Percentiles rank a stretch among this genome's conserved stretches.
These are phyloP conservation scores for Anomalospiza imberbis DNA, from an alignment of 2,797 vertebrate species.

Conservation along the genomic window DNA sequence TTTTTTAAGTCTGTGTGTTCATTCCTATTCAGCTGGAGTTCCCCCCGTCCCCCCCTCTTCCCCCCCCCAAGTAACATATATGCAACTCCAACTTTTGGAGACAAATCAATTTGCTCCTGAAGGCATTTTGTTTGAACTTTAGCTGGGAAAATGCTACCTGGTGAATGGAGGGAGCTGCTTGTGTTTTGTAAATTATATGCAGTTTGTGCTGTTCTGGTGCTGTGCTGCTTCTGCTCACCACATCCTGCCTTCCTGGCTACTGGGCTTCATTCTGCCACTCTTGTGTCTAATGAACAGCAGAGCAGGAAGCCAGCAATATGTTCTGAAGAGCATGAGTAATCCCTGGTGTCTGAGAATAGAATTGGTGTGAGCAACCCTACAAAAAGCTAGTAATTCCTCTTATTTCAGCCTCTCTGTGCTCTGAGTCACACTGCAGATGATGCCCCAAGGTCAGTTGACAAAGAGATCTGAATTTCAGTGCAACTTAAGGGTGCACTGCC, in stretches of 20 bases:
- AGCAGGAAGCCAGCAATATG: background rate
- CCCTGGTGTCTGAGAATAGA: conserved; percentile 20
- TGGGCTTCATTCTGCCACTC: background rate
- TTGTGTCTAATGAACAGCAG: background rate
- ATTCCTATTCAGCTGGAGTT: background rate
- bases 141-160: background rate
- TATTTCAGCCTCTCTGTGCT: background rate
- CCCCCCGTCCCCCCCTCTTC: no score
- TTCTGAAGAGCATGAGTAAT: conserved; percentile 26
- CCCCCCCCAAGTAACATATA: background rate
- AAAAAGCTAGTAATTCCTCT: conserved; percentile 9
- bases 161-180: background rate
- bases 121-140: background rate
- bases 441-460: background rate
- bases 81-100: background rate
- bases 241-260: conserved; percentile 6
- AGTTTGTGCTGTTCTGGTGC: background rate
- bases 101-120: background rate
- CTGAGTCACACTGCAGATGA: conserved; percentile 20
- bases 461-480: background rate
- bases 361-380: background rate
- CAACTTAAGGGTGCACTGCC: background rate
- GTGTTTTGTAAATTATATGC: background rate
- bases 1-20: background rate
- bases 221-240: background rate